Evolutionary conservation across 30 jellyfish, hydroid and myxozoan species (phyloP), one percentile per base, ranked within the genome.

Genomic region (Catostylus mosaicus): DNA sequence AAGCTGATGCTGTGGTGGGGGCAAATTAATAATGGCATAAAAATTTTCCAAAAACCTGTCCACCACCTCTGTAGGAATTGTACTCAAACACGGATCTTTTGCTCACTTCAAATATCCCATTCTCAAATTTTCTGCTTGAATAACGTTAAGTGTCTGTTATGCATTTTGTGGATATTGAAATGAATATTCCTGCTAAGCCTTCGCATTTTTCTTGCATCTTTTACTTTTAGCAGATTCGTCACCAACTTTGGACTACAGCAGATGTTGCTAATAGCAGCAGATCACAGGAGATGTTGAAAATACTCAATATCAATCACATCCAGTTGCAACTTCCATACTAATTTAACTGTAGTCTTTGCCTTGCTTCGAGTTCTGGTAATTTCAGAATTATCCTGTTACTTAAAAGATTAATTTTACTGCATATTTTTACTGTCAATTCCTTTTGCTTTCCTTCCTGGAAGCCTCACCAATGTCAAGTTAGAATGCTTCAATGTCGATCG

Each of bases 1-100:
- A 52, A 52, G 67, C 67, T 52, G 67, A 52, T 52, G 67, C 67
- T 20, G 75, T 29, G 75, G 75, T 29, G 75, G 26, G 26, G 75
- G 75, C 48, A 62, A 62, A 27, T 62, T 29, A 43, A 62, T 62
- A 29, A 22, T 29, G 19, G 67, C 29, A n/a, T 26, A 52, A 52
- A 52, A 52, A 52, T 52, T 26, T 52, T 52, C 26, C 29, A 52
- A 52, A 52, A 52, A n/a, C 67, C 67, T 52, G 30, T 52, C 30
- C 19, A 40, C 30, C 30, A 52, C 67, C 67, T 10, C 67, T 52
- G 67, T 52, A n/a, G 24, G 67, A 52, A 52, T 52, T 52, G 67
- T 20, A 52, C 19, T 6, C 67, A 52, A 52, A 52, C 19, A 52
- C 29, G 6, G 67, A 52, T 52, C 30, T 10, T 52, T 52, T 52